phyloP scores from a whole-genome alignment of 2,888 invertebrate genomes.

The Pyrrhia umbra region DNA sequence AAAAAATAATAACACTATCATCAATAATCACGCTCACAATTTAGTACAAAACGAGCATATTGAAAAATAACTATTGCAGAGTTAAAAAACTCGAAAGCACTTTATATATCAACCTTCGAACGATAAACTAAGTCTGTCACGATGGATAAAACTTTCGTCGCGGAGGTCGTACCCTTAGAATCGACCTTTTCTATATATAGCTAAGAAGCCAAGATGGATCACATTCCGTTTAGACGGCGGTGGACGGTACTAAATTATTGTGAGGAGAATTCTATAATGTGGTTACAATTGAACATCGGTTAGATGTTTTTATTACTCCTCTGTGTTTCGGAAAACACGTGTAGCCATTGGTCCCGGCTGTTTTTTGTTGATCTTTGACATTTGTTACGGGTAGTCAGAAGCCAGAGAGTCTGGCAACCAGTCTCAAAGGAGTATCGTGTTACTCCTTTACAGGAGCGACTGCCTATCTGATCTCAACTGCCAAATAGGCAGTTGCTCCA shows the following conservation, averaged over 20 bases:
- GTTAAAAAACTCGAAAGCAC: conserved; percentile 16
- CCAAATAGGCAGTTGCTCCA: too few species aligned
- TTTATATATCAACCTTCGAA: conserved; percentile 25
- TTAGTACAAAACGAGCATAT: background rate
- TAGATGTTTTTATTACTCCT: background rate
- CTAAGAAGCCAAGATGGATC: conserved; percentile 38
- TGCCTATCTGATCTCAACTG: too few species aligned
- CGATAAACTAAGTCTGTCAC: conserved; percentile 25
- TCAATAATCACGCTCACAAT: background rate
- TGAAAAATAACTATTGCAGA: conserved; percentile 4
- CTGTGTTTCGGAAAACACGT: background rate
- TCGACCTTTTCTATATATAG: conserved; percentile 54
- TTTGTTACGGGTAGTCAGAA: too few species aligned
- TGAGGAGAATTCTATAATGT: background rate
- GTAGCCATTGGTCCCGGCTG: too few species aligned
- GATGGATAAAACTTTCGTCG: conserved; percentile 27
- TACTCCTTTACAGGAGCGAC: too few species aligned
- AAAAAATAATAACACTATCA: background rate
- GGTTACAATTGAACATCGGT: background rate
- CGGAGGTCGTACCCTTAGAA: conserved; percentile 12
- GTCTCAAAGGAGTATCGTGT: too few species aligned
- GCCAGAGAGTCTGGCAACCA: too few species aligned
- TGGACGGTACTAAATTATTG: conserved; percentile 11
- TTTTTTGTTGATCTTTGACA: too few species aligned
- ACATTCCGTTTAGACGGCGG: conserved; percentile 6